Evolutionary conservation across 2,888 invertebrate species (phyloP), one percentile per base, ranked within the genome.

Genomic region (Rhyacophila evoluta): DNA sequence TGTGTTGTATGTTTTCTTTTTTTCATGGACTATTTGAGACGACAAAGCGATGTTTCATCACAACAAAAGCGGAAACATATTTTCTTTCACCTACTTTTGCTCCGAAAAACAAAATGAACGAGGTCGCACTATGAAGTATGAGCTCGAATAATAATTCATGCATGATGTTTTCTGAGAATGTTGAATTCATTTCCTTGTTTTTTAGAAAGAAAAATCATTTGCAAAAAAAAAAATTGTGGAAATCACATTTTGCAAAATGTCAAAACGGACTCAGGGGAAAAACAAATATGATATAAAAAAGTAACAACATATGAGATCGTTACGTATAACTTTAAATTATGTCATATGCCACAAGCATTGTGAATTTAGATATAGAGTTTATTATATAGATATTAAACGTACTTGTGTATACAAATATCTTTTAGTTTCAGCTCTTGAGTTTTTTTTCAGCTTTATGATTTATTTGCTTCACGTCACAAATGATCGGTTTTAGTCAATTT

Each of bases 171-270:
- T 55, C 19, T 55, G 55, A 55, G 55, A 55, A 55, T 25, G 25
- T 25, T 55, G 55, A 55, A 55, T 55, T 25, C 55, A 25, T 55
- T 55, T 55, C 55, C 55, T 55, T 55, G 55, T 55, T 55, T 41
- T 55, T 55, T 55, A 19, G 8, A 19, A 25, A 19, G 19, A 8
- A 25, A 55, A 55, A 25, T 55, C 25, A 55, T 55, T 55, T 55
- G 55, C 8, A 55, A 55, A 19, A 6, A 33, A n/a, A 6, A 55
- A 55, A 19, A 55, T 55, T 55, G 55, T 55, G 19, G 8, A 55
- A 55, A 19, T 55, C 55, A 55, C 55, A 5, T 8, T 55, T 55
- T 55, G 55, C 55, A 2, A 12, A 55, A 55, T 55, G 55, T 25
- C 55, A 55, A 55, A 55, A 25, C 25, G 25, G 55, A 55, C 8